Evolutionary conservation across 2,888 invertebrate species (phyloP), one percentile per base, ranked within the genome.

Genomic region (Cactoblastis cactorum): DNA sequence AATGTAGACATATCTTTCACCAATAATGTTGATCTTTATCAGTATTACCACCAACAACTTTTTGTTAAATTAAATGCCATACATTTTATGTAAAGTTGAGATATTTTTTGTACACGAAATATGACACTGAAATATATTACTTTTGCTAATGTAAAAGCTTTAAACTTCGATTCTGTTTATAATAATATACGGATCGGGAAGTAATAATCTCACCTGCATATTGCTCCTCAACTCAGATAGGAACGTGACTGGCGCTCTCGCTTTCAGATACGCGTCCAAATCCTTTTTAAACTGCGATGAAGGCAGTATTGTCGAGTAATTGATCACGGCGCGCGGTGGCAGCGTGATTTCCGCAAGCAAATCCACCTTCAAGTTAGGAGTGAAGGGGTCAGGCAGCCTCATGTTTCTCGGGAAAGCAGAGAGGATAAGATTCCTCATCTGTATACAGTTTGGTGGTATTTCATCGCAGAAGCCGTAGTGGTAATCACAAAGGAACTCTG

Each of bases 381-480:
- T 98, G 86, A 99, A 99, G 0, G 99, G 99, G 90, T 99, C 99
- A 0, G 99, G 99, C 43, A 99, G 90, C 0, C 98, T 92, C 99
- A 99, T 99, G 75, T 97, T 98, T 45, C 98, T 92, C 8, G 99
- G 99, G 79, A 98, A 99, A 1, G 99, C 99, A 2, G 98, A 98
- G 56, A 99, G 90, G 50, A 99, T 98, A 51, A 99, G 91, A 79
- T 99, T 99, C 47, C 99, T 92, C 97, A 99, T 97, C 82, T 97
- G 99, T 62, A 99, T 98, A 84, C 99, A 99, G 81, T 99, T 99
- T 2, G 99, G 97, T 43, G 99, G 99, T 67, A 99, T 99, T 55
- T 97, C 98, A 82, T 99, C 99, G 81, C 99, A 99, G 88, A 99
- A 98, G 39, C 97, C 97, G 80, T 99, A 99, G 81, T 99, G 98